Conservation (phyloP, 2,797 vertebrate species). For the Apogon hyalosoma region DNA sequence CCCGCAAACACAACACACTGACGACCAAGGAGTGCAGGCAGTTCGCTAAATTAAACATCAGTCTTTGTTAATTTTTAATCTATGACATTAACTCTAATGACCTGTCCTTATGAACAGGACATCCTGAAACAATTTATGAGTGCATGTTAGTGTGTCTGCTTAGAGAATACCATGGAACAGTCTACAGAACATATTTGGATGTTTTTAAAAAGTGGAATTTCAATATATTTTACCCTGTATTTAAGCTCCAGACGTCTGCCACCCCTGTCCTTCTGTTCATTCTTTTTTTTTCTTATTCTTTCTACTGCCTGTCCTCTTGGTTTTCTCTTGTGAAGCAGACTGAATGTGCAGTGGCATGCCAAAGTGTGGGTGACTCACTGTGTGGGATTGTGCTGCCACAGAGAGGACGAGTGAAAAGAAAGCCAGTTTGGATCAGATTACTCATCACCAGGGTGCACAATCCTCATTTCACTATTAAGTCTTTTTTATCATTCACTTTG, state of each 20-base stretch:
- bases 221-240: not conserved
- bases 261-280: not conserved
- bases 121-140: constrained; percentile 60
- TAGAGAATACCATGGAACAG: not conserved
- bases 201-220: no score
- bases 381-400: constrained; percentile 64
- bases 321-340: constrained; percentile 59
- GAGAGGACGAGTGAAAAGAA: constrained; percentile 46
- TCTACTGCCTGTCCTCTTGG: constrained; percentile 33
- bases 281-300: constrained; percentile 15
- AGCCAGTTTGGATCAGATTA: constrained; percentile 44
- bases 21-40: constrained; percentile 25
- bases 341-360: constrained; percentile 79
- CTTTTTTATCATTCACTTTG: constrained; percentile 21
- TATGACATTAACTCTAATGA: constrained; percentile 46
- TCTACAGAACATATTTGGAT: not conserved
- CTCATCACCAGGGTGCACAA: constrained; percentile 34
- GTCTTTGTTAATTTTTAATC: constrained; percentile 72
- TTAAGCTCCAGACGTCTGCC: not conserved
- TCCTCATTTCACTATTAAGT: constrained; percentile 45
- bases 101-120: constrained; percentile 57
- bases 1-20: constrained; percentile 11
- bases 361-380: constrained; percentile 74
- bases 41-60: constrained; percentile 57
- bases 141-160: constrained; percentile 3